Base-by-base conservation (phyloP, 2,113 vertebrate species). In the Forbesichthys agassizii region DNA sequence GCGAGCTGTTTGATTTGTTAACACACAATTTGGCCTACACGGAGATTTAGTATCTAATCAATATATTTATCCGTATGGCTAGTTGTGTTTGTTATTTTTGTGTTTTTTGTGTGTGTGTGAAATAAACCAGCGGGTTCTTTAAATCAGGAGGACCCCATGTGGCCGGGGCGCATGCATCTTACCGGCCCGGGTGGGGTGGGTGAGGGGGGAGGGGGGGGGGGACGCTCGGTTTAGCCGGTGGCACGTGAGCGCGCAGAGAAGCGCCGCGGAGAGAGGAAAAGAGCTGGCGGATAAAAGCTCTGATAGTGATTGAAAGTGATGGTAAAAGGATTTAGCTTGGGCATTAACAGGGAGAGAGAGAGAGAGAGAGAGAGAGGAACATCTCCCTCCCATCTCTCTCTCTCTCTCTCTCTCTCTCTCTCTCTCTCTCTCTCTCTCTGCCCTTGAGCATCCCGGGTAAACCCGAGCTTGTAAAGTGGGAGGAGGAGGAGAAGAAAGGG, bases 281-380 rank as follows among this genome's bases (percentile, higher is more conserved):
- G 76, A 78, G 51, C 59, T 51, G 75, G 77, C 87, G 93, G 94
- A 95, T 95, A 94, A 92, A 95, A 95, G 94, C 95, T 92, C 88
- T 89, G 94, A 93, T 94, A 92, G 95, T 93, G 94, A 94, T 93
- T 94, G 94, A 93, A 93, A 95, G 95, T 92, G 95, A 94, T 90
- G 94, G 94, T 93, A 90, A 92, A 90, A 90, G 95, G 95, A 94
- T 94, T 94, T 93, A 91, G 93, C 92, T 88, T 84, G 87, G 84
- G 94, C 90, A 90, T 95, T 96, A 96, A 96, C 92, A 90, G 91
- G 92, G 64, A 78, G 89, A 81, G 81, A 74, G 86, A 80, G 74
- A 83, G 71, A 64, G 36, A 71, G 73, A 48, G 84, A 27, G 73
- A 75, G 81, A 89, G 82, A 79, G 84, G n/a, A n/a, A n/a, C n/a